These are phyloP conservation scores for Lates calcarifer DNA, from an alignment of 2,113 vertebrate genomes.

Conservation along the genomic window DNA sequence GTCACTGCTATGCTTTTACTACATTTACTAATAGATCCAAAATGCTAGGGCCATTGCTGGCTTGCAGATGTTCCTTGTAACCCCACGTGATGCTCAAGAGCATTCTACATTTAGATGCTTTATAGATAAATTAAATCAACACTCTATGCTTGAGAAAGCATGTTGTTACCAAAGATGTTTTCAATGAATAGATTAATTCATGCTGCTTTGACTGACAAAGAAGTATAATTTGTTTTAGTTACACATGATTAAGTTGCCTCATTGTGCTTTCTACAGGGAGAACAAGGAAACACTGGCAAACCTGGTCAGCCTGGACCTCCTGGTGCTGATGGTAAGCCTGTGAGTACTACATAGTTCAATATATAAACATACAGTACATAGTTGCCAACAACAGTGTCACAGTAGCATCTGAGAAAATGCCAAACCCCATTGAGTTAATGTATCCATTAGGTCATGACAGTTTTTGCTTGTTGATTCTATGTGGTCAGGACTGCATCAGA, in stretches of 20 bases:
- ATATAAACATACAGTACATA: conserved; percentile 79
- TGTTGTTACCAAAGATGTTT: conserved; percentile 27
- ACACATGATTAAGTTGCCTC: not conserved
- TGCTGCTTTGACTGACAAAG: conserved; percentile 16
- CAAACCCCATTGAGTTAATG: conserved; percentile 28
- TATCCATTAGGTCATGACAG: conserved; percentile 35
- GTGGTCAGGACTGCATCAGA: conserved; percentile 41
- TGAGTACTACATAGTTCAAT: conserved; percentile 98
- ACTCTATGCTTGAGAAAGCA: conserved; percentile 2
- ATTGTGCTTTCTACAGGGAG: conserved; percentile 85
- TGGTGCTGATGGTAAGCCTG: conserved; percentile 99
- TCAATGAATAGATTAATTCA: conserved; percentile 3
- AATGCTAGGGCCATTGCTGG: conserved; percentile 57
- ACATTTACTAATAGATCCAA: conserved; percentile 62
- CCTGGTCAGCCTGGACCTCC: conserved; percentile 90
- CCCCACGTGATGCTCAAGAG: conserved; percentile 38
- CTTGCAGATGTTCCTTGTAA: conserved; percentile 62
- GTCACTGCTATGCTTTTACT: conserved; percentile 66
- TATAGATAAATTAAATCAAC: conserved; percentile 42
- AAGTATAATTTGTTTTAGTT: not conserved
- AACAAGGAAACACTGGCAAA: conserved; percentile 87
- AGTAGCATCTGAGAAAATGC: conserved; percentile 38
- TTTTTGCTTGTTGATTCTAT: conserved; percentile 42
- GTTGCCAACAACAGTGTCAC: conserved; percentile 34
- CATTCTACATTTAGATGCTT: conserved; percentile 41